phyloP scores from a whole-genome alignment of 2,888 invertebrate genomes.

The Antheraea assamensis region DNA sequence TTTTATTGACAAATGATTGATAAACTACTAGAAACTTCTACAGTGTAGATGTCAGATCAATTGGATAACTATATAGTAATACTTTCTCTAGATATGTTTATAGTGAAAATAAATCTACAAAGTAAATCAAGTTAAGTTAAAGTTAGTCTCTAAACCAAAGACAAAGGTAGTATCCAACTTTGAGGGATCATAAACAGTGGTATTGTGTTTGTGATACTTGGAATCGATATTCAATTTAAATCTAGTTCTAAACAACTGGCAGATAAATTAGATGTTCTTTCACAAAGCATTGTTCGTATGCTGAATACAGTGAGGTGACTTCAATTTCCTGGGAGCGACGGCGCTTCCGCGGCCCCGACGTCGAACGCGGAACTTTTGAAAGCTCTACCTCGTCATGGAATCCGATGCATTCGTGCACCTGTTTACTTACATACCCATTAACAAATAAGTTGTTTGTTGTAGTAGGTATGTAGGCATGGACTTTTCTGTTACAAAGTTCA shows the following conservation, averaged over 20 bases:
- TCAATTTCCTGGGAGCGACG: conserved; percentile 76
- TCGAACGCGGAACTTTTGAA: conserved; percentile 72
- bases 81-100: neutral
- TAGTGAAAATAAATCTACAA: neutral
- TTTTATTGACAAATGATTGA: neutral
- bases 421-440: conserved; percentile 62
- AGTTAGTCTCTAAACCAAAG: neutral
- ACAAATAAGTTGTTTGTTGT: conserved; percentile 64
- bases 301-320: conserved; percentile 69
- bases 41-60: neutral
- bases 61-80: neutral
- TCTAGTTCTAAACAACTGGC: conserved; percentile 66
- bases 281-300: conserved; percentile 75
- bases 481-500: neutral
- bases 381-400: conserved; percentile 63
- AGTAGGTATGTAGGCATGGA: neutral
- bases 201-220: conserved; percentile 33
- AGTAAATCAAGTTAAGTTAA: too few relatives aligned
- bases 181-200: conserved; percentile 15
- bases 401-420: conserved; percentile 70
- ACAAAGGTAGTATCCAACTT: conserved; percentile 16
- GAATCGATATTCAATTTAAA: conserved; percentile 79
- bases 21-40: neutral
- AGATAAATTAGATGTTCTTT: conserved; percentile 80
- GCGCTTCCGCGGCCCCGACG: conserved; percentile 57